Conservation (phyloP, 2,113 vertebrate species). For the Mixornis gularis region DNA sequence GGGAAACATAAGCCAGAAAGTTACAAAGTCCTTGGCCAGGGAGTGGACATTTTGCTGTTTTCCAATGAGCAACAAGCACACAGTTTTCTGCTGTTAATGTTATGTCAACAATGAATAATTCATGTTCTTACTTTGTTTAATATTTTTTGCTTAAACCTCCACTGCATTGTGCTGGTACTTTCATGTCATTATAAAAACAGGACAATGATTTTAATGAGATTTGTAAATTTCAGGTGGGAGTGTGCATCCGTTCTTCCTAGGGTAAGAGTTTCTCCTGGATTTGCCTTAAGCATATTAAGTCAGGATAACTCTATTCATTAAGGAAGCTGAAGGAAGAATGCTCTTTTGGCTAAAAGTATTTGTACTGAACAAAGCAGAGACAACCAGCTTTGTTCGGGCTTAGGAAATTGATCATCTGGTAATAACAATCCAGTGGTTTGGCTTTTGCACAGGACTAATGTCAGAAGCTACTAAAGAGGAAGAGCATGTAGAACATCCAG, state of each 20-base stretch:
- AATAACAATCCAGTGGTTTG: background rate
- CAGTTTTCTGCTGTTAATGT: background rate
- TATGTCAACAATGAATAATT: background rate
- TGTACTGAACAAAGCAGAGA: background rate
- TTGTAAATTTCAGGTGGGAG: background rate
- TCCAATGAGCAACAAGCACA: background rate
- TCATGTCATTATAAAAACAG: background rate
- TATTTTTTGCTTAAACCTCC: background rate
- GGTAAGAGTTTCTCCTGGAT: background rate
- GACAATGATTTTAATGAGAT: background rate
- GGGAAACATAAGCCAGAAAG: background rate
- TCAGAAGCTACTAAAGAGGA: background rate
- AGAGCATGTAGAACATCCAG: background rate
- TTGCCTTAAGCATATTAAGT: background rate
- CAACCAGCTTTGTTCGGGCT: background rate
- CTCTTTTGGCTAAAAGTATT: background rate
- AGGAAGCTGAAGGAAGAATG: background rate
- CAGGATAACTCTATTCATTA: background rate
- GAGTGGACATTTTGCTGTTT: background rate
- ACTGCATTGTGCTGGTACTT: background rate
- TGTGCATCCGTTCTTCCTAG: background rate
- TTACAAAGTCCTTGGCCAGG: background rate
- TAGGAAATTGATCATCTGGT: background rate
- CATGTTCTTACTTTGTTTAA: background rate
- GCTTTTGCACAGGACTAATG: background rate